Evolutionary conservation across 2,888 invertebrate genomes (phyloP).

Genomic region (Geophilus truncorum): DNA sequence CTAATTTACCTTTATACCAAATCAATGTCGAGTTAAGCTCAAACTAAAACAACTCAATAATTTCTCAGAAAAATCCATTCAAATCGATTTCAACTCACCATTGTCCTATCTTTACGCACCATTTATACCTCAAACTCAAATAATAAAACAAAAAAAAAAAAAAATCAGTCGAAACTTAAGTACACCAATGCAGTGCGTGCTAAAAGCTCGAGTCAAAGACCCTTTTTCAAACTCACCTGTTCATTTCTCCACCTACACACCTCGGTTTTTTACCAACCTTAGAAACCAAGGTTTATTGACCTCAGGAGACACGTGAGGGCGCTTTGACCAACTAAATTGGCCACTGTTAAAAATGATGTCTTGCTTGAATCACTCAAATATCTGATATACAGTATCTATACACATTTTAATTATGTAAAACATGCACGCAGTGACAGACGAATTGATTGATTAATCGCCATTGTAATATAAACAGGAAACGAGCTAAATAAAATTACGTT

Average conservation of each 20-base stretch:
- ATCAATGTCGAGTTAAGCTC: neutral
- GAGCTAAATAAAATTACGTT: neutral
- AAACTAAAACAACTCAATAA: constrained; percentile 10
- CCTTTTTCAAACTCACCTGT: neutral
- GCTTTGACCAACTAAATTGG: neutral
- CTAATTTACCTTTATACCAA: neutral
- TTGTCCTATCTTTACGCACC: neutral
- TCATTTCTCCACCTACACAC: neutral
- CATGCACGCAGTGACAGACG: neutral
- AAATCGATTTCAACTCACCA: neutral
- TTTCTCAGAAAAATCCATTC: neutral
- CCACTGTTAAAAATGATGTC: neutral
- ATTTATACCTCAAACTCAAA: neutral
- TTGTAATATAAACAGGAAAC: neutral
- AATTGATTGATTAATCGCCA: neutral
- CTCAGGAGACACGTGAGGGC: neutral
- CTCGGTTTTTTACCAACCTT: neutral
- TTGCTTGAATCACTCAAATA: neutral
- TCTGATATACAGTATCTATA: neutral
- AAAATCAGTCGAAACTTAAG: neutral
- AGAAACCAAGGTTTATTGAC: constrained; percentile 20
- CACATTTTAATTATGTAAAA: neutral
- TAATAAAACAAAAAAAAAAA: neutral
- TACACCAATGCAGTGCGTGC: neutral
- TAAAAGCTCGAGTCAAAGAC: neutral